A percentile compares a stretch with the other conserved stretches of the same genome.
phyloP scores from a whole-genome alignment of 1,140 invertebrate species.

The Caenorhabditis briggsae region DNA sequence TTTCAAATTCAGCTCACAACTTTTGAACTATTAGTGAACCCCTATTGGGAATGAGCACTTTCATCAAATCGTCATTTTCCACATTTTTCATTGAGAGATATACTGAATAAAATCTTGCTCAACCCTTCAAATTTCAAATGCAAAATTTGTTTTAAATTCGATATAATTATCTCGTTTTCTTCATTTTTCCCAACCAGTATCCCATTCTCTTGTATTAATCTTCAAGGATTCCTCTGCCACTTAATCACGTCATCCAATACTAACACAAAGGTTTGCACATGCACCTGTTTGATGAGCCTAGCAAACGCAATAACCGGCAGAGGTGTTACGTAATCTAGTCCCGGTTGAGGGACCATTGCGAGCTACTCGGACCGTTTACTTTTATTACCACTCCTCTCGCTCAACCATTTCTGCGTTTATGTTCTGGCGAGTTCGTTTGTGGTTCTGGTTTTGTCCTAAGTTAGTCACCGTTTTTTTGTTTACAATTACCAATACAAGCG shows the following conservation, averaged over 20 bases:
- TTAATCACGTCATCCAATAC: slow-evolving; percentile 9
- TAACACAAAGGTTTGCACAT: background rate
- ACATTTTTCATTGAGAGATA: too few species aligned
- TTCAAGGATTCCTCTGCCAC: background rate
- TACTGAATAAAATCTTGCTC: too few species aligned
- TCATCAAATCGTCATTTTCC: too few species aligned
- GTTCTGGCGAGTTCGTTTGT: background rate
- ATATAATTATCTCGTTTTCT: background rate
- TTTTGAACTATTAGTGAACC: too few species aligned
- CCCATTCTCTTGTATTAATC: background rate
- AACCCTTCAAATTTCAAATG: too few species aligned
- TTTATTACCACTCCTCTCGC: slow-evolving; percentile 12
- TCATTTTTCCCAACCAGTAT: background rate
- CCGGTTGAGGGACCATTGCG: background rate
- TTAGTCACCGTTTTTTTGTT: too few species aligned
- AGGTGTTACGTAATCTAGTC: slow-evolving; percentile 1
- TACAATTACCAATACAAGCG: too few species aligned
- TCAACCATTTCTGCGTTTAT: background rate
- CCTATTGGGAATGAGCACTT: too few species aligned
- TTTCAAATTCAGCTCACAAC: too few species aligned
- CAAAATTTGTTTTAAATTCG: too few species aligned
- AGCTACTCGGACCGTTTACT: slow-evolving; percentile 9
- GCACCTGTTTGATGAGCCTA: slow-evolving; percentile 54
- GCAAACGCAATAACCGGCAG: slow-evolving; percentile 21
- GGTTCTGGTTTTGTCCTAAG: too few species aligned